Percentiles rank a stretch among this genome's conserved stretches.
These are phyloP conservation scores for Teleiodes luculella DNA, from an alignment of 2,888 invertebrate species.

Conservation along the genomic window DNA sequence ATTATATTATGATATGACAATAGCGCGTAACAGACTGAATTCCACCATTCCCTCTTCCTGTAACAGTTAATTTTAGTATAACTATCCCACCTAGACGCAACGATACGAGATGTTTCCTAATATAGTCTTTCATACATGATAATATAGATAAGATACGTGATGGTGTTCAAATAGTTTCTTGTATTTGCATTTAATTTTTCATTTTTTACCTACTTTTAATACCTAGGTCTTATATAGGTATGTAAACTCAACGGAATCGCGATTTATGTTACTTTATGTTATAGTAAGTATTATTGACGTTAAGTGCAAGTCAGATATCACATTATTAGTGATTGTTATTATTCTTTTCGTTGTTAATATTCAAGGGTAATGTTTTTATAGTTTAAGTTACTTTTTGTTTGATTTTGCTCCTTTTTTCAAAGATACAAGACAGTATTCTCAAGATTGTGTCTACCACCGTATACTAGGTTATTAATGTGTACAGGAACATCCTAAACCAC, in stretches of 20 bases:
- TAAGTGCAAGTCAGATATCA: slow-evolving; percentile 45
- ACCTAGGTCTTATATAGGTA: slow-evolving; percentile 38
- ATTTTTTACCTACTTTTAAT: slow-evolving; percentile 35
- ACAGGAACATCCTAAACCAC: slow-evolving; percentile 29
- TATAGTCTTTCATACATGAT: slow-evolving; percentile 33
- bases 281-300: slow-evolving; percentile 44
- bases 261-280: slow-evolving; percentile 45
- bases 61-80: slow-evolving; percentile 47
- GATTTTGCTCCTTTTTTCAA: slow-evolving; percentile 35
- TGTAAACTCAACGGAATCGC: slow-evolving; percentile 37
- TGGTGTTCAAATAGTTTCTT: slow-evolving; percentile 51
- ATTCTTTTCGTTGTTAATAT: slow-evolving; percentile 38
- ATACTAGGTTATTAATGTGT: slow-evolving; percentile 27
- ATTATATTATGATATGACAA: slow-evolving; percentile 32
- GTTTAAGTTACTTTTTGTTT: slow-evolving; percentile 37
- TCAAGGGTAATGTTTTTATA: slow-evolving; percentile 37
- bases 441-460: slow-evolving; percentile 32
- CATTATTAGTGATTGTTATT: slow-evolving; percentile 37
- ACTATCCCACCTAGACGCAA: slow-evolving; percentile 58
- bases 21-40: slow-evolving; percentile 44
- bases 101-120: slow-evolving; percentile 44
- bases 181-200: slow-evolving; percentile 49
- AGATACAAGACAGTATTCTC: slow-evolving; percentile 50
- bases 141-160: slow-evolving; percentile 37
- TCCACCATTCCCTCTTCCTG: slow-evolving; percentile 49